Evolutionary conservation across 2,797 vertebrate genomes (phyloP).

Genomic region (Ctenochaetus hawaiiensis): DNA sequence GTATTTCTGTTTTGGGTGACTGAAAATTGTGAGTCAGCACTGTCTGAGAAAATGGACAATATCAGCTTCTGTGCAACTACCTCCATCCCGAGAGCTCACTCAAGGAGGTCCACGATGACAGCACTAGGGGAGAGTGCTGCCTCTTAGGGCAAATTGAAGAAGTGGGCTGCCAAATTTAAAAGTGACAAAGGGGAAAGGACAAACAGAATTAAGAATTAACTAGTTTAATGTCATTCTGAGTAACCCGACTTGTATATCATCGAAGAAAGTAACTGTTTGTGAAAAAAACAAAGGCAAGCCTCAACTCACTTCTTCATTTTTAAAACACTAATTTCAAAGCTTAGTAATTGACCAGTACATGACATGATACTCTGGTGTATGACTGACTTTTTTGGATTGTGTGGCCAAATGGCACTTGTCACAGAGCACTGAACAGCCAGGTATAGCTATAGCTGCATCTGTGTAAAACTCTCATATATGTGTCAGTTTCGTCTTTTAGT

Average conservation of each 20-base stretch:
- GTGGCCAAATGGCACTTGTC: not conserved
- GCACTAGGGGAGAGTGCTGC: no score
- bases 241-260: not conserved
- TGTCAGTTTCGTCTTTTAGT: not conserved
- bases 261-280: not conserved
- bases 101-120: no score
- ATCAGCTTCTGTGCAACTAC: no score
- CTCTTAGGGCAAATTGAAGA: not conserved
- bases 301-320: not conserved
- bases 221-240: slow-evolving; percentile 7
- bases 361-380: not conserved
- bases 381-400: not conserved
- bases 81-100: no score
- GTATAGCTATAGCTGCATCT: not conserved
- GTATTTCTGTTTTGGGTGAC: no score
- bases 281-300: slow-evolving; percentile 1
- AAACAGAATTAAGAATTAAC: slow-evolving; percentile 48
- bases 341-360: not conserved
- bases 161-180: not conserved
- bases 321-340: not conserved
- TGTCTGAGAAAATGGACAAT: no score
- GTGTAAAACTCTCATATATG: not conserved
- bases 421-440: not conserved
- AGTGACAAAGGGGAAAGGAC: not conserved
- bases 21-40: no score